These are phyloP conservation scores for Catharus fuscescens DNA, from an alignment of 2,113 vertebrate species.

Conservation along the genomic window DNA sequence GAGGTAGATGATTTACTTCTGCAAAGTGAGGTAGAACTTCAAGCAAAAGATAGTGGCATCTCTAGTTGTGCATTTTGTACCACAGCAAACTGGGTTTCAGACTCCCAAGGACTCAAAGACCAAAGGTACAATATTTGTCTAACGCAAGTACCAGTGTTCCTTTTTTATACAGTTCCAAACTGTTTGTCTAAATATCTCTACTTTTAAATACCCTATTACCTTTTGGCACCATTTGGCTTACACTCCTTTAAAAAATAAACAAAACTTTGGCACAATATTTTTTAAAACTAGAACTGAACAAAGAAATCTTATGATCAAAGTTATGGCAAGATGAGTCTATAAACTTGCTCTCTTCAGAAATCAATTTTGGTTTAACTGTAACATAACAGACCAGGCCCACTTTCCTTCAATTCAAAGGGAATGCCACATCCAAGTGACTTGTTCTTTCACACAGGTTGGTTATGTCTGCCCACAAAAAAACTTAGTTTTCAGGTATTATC, in stretches of 20 bases:
- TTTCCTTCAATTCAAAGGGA: slow-evolving; percentile 4
- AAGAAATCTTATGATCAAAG: slow-evolving; percentile 38
- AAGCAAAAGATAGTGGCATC: slow-evolving; percentile 56
- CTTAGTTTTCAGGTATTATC: not conserved
- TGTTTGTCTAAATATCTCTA: slow-evolving; percentile 68
- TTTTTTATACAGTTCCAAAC: slow-evolving; percentile 77
- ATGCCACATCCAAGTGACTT: not conserved
- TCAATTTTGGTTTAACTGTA: slow-evolving; percentile 58
- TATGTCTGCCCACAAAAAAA: too few species aligned
- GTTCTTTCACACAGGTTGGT: not conserved
- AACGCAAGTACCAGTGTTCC: slow-evolving; percentile 53
- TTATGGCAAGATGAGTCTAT: slow-evolving; percentile 60
- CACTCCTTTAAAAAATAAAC: slow-evolving; percentile 56
- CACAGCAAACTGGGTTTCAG: slow-evolving; percentile 53
- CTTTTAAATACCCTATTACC: slow-evolving; percentile 70
- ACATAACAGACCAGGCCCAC: slow-evolving; percentile 21
- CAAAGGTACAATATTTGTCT: slow-evolving; percentile 36
- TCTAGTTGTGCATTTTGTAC: slow-evolving; percentile 57
- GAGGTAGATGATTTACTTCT: slow-evolving; percentile 75
- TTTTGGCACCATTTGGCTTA: slow-evolving; percentile 78
- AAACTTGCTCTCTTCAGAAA: slow-evolving; percentile 41
- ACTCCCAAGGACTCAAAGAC: slow-evolving; percentile 37
- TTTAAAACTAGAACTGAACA: slow-evolving; percentile 57
- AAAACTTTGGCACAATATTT: slow-evolving; percentile 76
- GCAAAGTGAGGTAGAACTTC: slow-evolving; percentile 76